Evolutionary conservation across 2,113 vertebrate species (phyloP), one percentile per base, ranked within the genome.

Genomic region (Pomatorhinus ruficollis): DNA sequence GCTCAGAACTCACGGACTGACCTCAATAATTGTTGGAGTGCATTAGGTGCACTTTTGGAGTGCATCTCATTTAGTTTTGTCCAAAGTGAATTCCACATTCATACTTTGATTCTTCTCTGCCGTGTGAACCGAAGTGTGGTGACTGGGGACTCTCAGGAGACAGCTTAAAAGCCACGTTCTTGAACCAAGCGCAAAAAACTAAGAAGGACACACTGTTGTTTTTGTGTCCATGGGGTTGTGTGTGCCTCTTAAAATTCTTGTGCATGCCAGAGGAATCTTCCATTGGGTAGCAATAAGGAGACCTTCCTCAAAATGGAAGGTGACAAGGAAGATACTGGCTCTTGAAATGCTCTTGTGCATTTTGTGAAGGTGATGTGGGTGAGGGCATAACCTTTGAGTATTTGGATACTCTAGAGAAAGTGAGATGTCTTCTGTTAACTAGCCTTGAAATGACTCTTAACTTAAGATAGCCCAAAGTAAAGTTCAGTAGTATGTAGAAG

Each of bases 171-270:
- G 10, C 59, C n/a, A 17, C 11, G 1, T 40, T 47, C 30, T 56
- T 44, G 60, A 60, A 44, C 23, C 50, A 54, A 77, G 31, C 30
- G 7, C 28, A 59, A 49, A 25, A 42, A 35, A 6, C 24, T 30
- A 10, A 8, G 21, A 27, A 1, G 47, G 59, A 23, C 23, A 28
- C 7, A 10, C 12, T 37, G 0, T 8, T 0, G 44, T 45, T 60
- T 81, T 61, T 86, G 35, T 45, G 28, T 70, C 14, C 31, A 17
- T 1, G 3, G 28, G 12, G 4, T 22, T 70, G 3, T 31, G 16
- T 61, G 17, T 49, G 23, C 42, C 22, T 78, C 42, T 30, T 71
- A 33, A 16, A 66, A 33, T 83, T 63, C 42, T 75, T 40, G 7
- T 59, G 37, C 1, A 0, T 70, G 31, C 12, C 50, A 74, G 35